These are phyloP conservation scores for Andrena chrysosceles DNA, from an alignment of 2,888 invertebrate genomes.

Conservation along the genomic window DNA sequence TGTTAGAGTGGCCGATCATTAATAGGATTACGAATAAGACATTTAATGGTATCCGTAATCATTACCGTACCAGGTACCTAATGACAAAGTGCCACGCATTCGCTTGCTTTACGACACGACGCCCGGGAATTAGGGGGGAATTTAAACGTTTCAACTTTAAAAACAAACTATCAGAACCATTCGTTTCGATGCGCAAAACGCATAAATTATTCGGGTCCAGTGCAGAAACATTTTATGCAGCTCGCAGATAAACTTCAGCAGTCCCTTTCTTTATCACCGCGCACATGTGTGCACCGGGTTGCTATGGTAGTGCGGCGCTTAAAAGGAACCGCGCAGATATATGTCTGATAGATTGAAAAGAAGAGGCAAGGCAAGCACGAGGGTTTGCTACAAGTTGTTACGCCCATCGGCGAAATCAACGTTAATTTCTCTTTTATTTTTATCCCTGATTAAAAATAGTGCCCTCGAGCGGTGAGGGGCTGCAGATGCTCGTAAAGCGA, in stretches of 20 bases:
- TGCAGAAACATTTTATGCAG: background rate
- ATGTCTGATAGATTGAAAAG: conserved; percentile 24
- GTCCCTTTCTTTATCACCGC: background rate
- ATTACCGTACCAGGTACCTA: no score
- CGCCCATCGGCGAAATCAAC: conserved; percentile 54
- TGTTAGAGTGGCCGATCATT: conserved; percentile 5
- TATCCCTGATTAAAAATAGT: conserved; percentile 62
- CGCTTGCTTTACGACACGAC: background rate
- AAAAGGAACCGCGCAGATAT: conserved; percentile 8
- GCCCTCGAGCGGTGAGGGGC: conserved; percentile 44
- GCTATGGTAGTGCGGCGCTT: background rate
- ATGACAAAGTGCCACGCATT: background rate
- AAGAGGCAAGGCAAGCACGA: background rate
- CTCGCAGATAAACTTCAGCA: background rate
- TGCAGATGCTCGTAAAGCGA: conserved; percentile 24
- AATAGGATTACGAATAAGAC: conserved; percentile 11
- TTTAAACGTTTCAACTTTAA: background rate
- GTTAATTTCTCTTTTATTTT: conserved; percentile 46
- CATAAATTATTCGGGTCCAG: background rate
- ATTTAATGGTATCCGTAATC: background rate
- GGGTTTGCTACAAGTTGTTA: conserved; percentile 34
- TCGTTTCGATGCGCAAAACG: background rate
- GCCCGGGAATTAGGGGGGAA: background rate
- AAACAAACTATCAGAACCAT: background rate
- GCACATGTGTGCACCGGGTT: background rate